Base-by-base conservation (phyloP, 1,140 invertebrate genomes). In the Listronotus bonariensis region DNA sequence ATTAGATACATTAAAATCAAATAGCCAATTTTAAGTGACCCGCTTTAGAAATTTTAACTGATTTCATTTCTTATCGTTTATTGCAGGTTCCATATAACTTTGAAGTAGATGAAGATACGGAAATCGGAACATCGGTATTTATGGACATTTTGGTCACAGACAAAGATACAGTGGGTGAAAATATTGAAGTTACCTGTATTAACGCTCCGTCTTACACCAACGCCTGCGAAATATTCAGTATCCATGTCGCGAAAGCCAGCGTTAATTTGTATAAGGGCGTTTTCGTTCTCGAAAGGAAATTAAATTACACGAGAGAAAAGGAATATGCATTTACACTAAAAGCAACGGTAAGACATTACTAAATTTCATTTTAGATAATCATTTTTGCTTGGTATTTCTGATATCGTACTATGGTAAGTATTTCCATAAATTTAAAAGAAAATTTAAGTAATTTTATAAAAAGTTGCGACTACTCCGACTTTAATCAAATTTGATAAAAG, bases 1-100 rank as follows among this genome's bases (percentile, higher is more conserved):
- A n/a, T n/a, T n/a, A n/a, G n/a, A n/a, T n/a, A n/a, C n/a, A n/a
- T n/a, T n/a, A n/a, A n/a, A n/a, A n/a, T n/a, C n/a, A n/a, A n/a
- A n/a, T n/a, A n/a, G n/a, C n/a, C n/a, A n/a, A n/a, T n/a, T n/a
- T n/a, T n/a, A n/a, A n/a, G n/a, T n/a, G n/a, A n/a, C n/a, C n/a
- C n/a, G n/a, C n/a, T n/a, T n/a, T n/a, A n/a, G n/a, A n/a, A n/a
- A n/a, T n/a, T 26, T 26, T 26, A 1, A 26, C 5, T 26, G 20
- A 32, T 63, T 54, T 63, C 49, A 38, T n/a, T 17, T 49, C 10
- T 18, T 26, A 5, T 43, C 18, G 17, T 69, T 67, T 18, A 77
- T n/a, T n/a, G n/a, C n/a, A 92, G 85, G 86, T 85, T 58, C 89
- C 91, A 0, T 96, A 95, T 78, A 88, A 92, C 73, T 85, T 89